Evolutionary conservation across 2,113 vertebrate species (phyloP).

Genomic region (Sylvietta virens): DNA sequence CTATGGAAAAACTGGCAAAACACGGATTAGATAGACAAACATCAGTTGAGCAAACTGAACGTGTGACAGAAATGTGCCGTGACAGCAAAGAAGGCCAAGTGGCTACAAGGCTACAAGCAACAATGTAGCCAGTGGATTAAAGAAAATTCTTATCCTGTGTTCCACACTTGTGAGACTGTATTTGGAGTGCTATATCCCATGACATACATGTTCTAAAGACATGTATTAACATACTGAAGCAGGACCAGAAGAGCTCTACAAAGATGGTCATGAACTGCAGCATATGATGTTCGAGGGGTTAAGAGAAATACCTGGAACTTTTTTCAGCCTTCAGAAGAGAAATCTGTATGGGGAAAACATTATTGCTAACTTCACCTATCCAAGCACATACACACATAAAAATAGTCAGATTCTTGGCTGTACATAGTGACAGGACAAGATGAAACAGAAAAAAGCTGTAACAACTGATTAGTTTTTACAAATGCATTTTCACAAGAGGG

Average conservation of each 20-base stretch:
- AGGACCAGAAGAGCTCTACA: not conserved
- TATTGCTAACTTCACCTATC: not conserved
- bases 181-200: not conserved
- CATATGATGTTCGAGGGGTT: not conserved
- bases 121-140: not conserved
- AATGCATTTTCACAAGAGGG: not conserved
- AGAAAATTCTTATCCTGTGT: not conserved
- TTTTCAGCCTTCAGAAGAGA: not conserved
- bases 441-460: not conserved
- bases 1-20: not conserved
- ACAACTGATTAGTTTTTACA: not conserved
- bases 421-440: not conserved
- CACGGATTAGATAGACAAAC: not conserved
- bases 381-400: not conserved
- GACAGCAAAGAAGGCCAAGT: not conserved
- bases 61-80: not conserved
- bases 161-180: not conserved
- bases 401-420: not conserved
- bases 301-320: not conserved
- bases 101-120: not conserved
- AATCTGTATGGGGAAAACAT: not conserved
- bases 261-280: not conserved
- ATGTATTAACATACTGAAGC: not conserved
- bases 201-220: not conserved
- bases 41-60: not conserved